Evolutionary conservation across 2,888 invertebrate genomes (phyloP).

Genomic region (Cactoblastis cactorum): DNA sequence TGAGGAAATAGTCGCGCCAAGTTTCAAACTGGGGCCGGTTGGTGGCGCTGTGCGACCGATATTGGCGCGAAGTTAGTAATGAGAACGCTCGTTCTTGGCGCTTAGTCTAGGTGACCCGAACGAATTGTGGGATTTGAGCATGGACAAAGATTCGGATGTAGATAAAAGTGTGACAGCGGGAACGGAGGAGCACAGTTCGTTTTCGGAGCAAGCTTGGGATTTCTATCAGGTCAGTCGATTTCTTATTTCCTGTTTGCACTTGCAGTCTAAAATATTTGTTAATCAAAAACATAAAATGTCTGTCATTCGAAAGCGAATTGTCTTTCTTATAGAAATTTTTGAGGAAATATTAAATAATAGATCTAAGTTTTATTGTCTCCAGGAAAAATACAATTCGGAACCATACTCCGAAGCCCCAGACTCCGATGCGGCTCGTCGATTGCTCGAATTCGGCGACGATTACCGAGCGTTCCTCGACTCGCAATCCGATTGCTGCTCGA

Average conservation of each 20-base stretch:
- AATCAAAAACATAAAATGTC: too few species aligned
- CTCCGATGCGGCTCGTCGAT: slow-evolving; percentile 89
- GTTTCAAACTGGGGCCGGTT: slow-evolving; percentile 82
- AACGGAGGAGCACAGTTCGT: slow-evolving; percentile 87
- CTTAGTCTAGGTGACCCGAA: slow-evolving; percentile 65
- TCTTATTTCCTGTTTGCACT: too few species aligned
- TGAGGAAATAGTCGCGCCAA: slow-evolving; percentile 75
- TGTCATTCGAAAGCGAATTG: too few species aligned
- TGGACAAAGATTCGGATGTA: slow-evolving; percentile 71
- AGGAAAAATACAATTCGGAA: slow-evolving; percentile 95
- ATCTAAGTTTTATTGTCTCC: slow-evolving; percentile 35
- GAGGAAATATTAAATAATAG: not conserved
- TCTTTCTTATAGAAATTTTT: too few species aligned
- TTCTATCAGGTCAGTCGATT: slow-evolving; percentile 87
- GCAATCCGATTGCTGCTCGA: slow-evolving; percentile 92
- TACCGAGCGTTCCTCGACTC: slow-evolving; percentile 94
- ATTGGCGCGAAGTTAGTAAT: slow-evolving; percentile 54
- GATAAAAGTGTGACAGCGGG: slow-evolving; percentile 81
- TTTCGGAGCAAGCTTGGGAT: slow-evolving; percentile 97
- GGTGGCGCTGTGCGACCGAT: slow-evolving; percentile 66
- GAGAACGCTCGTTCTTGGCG: slow-evolving; percentile 61
- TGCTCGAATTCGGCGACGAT: slow-evolving; percentile 93
- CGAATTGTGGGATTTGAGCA: slow-evolving; percentile 63
- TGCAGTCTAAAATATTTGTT: too few species aligned
- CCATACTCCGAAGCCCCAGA: slow-evolving; percentile 93